Percentiles rank a stretch among this genome's conserved stretches.
Conservation (phyloP, 2,888 invertebrate genomes). For the Thalpophila matura region DNA sequence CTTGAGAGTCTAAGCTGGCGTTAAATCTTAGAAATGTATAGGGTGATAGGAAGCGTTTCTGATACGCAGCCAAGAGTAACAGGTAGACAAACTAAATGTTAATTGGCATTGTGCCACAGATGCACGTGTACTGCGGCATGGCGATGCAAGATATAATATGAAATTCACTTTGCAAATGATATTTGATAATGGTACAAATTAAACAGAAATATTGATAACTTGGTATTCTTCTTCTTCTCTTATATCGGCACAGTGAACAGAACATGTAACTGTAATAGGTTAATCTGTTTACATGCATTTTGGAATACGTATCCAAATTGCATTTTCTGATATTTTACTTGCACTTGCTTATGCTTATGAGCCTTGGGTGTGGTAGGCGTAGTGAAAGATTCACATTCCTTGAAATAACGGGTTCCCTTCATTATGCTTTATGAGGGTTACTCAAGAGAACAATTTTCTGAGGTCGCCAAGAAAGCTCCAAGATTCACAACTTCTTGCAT, state of each 20-base stretch:
- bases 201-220: too few species aligned
- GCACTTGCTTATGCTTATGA: background rate
- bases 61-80: slow-evolving; percentile 80
- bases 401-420: slow-evolving; percentile 16
- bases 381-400: slow-evolving; percentile 11
- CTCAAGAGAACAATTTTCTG: slow-evolving; percentile 34
- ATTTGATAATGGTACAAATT: background rate
- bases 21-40: slow-evolving; percentile 66
- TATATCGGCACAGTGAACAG: too few species aligned
- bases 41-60: slow-evolving; percentile 71
- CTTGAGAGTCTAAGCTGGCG: slow-evolving; percentile 57
- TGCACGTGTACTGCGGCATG: slow-evolving; percentile 58
- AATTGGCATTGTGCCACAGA: slow-evolving; percentile 67
- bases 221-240: too few species aligned
- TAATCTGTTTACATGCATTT: too few species aligned
- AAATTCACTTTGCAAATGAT: slow-evolving; percentile 29
- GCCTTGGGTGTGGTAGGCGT: background rate
- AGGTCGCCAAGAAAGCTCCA: slow-evolving; percentile 1
- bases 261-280: too few species aligned
- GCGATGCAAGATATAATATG: slow-evolving; percentile 43
- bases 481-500: background rate
- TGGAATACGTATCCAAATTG: too few species aligned
- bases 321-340: too few species aligned
- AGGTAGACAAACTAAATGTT: slow-evolving; percentile 75
- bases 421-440: slow-evolving; percentile 18